Conservation (phyloP, 1,140 invertebrate species). For the Musca vetustissima region DNA sequence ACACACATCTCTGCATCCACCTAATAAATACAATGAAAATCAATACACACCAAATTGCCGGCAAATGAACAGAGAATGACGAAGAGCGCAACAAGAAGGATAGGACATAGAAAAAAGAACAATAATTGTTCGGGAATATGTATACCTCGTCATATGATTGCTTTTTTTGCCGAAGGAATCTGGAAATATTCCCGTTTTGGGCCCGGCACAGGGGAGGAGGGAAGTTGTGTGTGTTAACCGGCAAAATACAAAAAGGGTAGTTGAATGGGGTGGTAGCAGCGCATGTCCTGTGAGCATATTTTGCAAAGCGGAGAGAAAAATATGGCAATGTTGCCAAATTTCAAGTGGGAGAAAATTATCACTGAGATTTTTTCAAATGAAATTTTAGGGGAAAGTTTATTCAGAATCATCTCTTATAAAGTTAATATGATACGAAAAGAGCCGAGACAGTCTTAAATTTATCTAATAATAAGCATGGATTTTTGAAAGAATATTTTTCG, state of each 20-base stretch:
- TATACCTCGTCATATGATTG: neutral
- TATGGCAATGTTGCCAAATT: constrained; percentile 17
- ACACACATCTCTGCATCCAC: too few relatives aligned
- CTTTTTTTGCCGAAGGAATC: neutral
- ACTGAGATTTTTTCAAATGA: too few relatives aligned
- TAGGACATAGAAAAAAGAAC: neutral
- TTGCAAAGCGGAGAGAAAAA: neutral
- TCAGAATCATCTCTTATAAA: too few relatives aligned
- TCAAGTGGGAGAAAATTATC: neutral
- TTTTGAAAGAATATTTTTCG: too few relatives aligned
- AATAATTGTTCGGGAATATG: too few relatives aligned
- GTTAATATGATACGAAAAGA: too few relatives aligned
- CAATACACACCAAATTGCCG: constrained; percentile 13
- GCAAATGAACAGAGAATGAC: constrained; percentile 3
- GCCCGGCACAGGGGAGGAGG: neutral
- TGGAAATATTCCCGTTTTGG: constrained; percentile 10
- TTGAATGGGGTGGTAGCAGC: neutral
- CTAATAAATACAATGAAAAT: constrained; percentile 2
- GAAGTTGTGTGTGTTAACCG: neutral
- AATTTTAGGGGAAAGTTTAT: too few relatives aligned
- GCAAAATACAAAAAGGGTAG: neutral
- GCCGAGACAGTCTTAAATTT: too few relatives aligned
- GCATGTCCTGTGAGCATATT: neutral
- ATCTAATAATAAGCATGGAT: too few relatives aligned
- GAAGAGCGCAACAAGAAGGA: neutral